A percentile compares a stretch with the other conserved stretches of the same genome.
Conservation (phyloP, 2,113 vertebrate genomes). For the Pachypanchax playfairii region DNA sequence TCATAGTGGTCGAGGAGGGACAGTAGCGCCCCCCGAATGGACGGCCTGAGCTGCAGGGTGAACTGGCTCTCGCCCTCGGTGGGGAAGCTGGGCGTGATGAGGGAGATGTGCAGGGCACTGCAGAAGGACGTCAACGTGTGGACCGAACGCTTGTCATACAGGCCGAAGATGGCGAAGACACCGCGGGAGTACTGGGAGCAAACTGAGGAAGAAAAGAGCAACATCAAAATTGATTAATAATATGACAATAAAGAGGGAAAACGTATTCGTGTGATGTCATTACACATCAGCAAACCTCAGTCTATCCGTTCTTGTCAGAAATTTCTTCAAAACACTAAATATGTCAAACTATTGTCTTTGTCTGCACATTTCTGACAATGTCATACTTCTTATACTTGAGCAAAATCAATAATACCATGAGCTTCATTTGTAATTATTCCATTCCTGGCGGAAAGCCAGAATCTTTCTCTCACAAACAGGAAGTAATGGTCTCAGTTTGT, state of each 20-base stretch:
- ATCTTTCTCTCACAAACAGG: neutral
- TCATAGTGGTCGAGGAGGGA: slow-evolving; percentile 95
- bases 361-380: too few relatives aligned
- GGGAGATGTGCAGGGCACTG: slow-evolving; percentile 98
- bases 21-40: slow-evolving; percentile 90
- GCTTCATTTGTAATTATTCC: slow-evolving; percentile 4
- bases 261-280: too few relatives aligned
- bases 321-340: too few relatives aligned
- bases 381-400: too few relatives aligned
- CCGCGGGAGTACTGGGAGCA: slow-evolving; percentile 99
- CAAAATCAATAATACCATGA: too few relatives aligned
- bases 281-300: too few relatives aligned
- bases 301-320: too few relatives aligned
- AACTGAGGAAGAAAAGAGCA: slow-evolving; percentile 77
- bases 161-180: slow-evolving; percentile 99
- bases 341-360: too few relatives aligned
- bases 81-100: slow-evolving; percentile 96
- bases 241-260: too few relatives aligned
- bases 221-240: too few relatives aligned
- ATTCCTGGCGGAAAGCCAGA: neutral
- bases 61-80: slow-evolving; percentile 98
- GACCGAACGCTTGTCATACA: slow-evolving; percentile 98
- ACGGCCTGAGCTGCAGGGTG: slow-evolving; percentile 94
- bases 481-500: slow-evolving; percentile 10
- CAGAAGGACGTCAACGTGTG: slow-evolving; percentile 99